Evolutionary conservation across 2,888 invertebrate species (phyloP), one percentile per base, ranked within the genome.

Genomic region (Euproctis similis): DNA sequence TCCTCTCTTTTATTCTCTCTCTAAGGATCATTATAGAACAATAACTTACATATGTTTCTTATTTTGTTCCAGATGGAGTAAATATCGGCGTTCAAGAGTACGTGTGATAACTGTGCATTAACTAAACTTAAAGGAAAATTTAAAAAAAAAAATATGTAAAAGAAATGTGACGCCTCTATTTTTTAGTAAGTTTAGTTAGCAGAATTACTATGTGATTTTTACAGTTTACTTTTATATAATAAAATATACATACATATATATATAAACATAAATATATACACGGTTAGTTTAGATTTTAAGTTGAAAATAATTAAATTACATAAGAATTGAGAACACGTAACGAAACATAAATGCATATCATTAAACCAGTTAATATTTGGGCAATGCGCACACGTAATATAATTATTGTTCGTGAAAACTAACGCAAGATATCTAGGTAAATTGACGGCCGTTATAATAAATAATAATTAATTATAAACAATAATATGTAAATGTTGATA

Each of bases 121-220:
- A 64, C 55, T 58, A 56, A 59, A 53, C 52, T 44, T 48, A 51
- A 46, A 33, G 42, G 55, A 42, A n/a, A n/a, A n/a, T n/a, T n/a
- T n/a, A n/a, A n/a, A n/a, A n/a, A n/a, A n/a, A n/a, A n/a, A n/a
- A n/a, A n/a, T n/a, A n/a, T n/a, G n/a, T n/a, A 42, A 41, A 54
- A 10, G 30, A 42, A 39, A 54, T 8, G 64, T 66, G 69, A 59
- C 57, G 59, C 59, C 60, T 59, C 55, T 58, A 59, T 45, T 35
- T n/a, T 14, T 14, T 4, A 39, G 44, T 68, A 66, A 62, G 69
- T 56, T 59, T 77, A 81, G 74, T 62, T 82, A 82, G 80, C 66
- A 60, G 78, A 82, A 73, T 74, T 71, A 71, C 63, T 71, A 62
- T 80, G 80, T 81, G 80, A 81, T 81, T 74, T 69, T 65, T 70